Base-by-base conservation (phyloP, 2,888 invertebrate genomes). In the Archips crataeganus region DNA sequence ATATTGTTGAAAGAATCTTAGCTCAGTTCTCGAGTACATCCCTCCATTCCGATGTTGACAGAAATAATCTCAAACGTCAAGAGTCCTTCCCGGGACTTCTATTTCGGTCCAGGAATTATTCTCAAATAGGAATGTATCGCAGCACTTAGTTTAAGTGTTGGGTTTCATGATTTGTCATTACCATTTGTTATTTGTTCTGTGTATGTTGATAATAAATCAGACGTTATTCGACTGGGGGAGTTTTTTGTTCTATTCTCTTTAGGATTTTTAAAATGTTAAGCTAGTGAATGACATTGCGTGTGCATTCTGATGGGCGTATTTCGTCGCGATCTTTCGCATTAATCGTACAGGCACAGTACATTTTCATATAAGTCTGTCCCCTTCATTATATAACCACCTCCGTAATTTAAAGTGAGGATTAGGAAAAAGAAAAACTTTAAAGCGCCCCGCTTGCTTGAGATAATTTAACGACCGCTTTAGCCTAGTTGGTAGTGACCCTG, bases 31-130 rank as follows among this genome's bases (percentile, higher is more conserved):
- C 32, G 11, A 61, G 13, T 54, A 36, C 62, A 39, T 45, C 67
- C 42, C 42, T 62, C 45, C 60, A 23, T 32, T 62, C 45, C 51
- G n/a, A 63, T 63, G 72, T 73, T 73, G 68, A 73, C 72, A 68
- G 68, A 73, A 73, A 73, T 73, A 73, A 68, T 59, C 72, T 42
- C 49, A n/a, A 65, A 47, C 72, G 63, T 73, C 49, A 68, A 57
- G 51, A 63, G 63, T 57, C n/a, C 75, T 75, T 63, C 75, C 75
- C 71, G 60, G 47, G 70, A 49, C 70, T 54, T 76, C 78, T 81
- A 81, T 81, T 82, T 79, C 57, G n/a, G 74, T 65, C 39, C 75
- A 71, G 79, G 77, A 77, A 79, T 79, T 75, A 75, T 75, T 77
- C 78, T 75, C 75, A 77, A 77, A 78, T 76, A 76, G 77, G 73